Conservation (phyloP, 2,113 vertebrate genomes). For the Platichthys flesus region DNA sequence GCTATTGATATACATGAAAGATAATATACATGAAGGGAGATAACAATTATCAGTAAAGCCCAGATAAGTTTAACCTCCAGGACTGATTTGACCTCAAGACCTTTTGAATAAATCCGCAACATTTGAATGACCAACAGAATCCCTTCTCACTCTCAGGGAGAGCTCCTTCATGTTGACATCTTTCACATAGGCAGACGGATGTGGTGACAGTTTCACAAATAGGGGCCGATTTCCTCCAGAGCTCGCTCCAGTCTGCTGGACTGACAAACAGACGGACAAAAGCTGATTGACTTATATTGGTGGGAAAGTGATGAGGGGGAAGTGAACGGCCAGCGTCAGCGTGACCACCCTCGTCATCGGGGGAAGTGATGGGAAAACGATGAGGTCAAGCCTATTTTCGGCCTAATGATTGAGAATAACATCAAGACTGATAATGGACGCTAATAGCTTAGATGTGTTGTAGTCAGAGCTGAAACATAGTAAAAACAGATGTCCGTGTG, state of each 20-base stretch:
- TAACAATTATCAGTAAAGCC: neutral
- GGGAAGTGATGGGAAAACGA: conserved; percentile 28
- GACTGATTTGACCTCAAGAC: neutral
- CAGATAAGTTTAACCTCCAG: neutral
- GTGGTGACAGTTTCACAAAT: conserved; percentile 21
- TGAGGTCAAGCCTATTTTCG: conserved; percentile 15
- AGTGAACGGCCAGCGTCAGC: conserved; percentile 20
- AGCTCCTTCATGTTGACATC: neutral
- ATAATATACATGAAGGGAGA: neutral
- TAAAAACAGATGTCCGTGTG: conserved; percentile 10
- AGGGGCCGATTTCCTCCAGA: neutral
- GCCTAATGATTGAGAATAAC: conserved; percentile 11
- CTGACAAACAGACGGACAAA: conserved; percentile 6
- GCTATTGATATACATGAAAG: neutral
- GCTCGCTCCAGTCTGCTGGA: neutral
- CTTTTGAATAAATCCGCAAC: neutral
- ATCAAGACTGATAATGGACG: conserved; percentile 10
- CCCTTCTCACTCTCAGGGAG: neutral
- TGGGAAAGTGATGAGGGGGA: conserved; percentile 40
- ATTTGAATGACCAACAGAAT: neutral
- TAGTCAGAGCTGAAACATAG: conserved; percentile 5
- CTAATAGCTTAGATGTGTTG: neutral
- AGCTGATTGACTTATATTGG: conserved; percentile 29
- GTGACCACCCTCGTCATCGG: conserved; percentile 28
- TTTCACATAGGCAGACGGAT: neutral